Conservation (phyloP, 1,140 invertebrate genomes). For the Drosophila simulans region DNA sequence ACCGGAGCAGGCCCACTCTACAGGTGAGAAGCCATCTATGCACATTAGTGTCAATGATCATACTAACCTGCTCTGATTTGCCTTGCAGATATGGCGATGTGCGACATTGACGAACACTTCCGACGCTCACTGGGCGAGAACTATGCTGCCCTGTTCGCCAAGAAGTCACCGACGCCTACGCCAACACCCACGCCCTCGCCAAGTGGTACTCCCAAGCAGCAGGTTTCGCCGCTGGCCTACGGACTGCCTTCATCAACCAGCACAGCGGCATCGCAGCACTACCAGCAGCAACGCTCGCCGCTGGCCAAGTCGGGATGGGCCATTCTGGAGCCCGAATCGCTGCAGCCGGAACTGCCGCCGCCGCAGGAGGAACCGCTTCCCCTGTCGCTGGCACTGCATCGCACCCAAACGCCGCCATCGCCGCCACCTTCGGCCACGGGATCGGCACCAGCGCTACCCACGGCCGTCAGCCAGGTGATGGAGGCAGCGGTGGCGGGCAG, state of each 20-base stretch:
- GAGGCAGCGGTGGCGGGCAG: slow-evolving; percentile 37
- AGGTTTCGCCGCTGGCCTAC: slow-evolving; percentile 61
- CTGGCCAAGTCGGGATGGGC: slow-evolving; percentile 49
- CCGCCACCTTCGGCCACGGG: slow-evolving; percentile 49
- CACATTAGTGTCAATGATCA: neutral
- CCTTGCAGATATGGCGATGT: slow-evolving; percentile 88
- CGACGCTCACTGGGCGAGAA: slow-evolving; percentile 95
- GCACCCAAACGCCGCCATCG: slow-evolving; percentile 50
- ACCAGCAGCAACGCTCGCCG: slow-evolving; percentile 63
- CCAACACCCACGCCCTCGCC: slow-evolving; percentile 75
- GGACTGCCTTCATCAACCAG: slow-evolving; percentile 12
- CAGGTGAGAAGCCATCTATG: slow-evolving; percentile 41
- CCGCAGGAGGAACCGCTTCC: slow-evolving; percentile 65
- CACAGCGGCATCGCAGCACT: slow-evolving; percentile 31
- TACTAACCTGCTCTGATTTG: slow-evolving; percentile 1
- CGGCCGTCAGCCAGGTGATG: slow-evolving; percentile 39
- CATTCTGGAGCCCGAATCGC: slow-evolving; percentile 78
- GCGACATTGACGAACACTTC: slow-evolving; percentile 98
- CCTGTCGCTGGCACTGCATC: slow-evolving; percentile 45
- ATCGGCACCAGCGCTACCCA: slow-evolving; percentile 8
- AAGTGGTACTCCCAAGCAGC: slow-evolving; percentile 56
- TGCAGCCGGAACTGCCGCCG: slow-evolving; percentile 62
- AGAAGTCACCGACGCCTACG: slow-evolving; percentile 85
- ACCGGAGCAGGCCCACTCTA: slow-evolving; percentile 50
- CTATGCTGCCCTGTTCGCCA: slow-evolving; percentile 92